These are phyloP conservation scores for Sarcophaga carnaria DNA, from an alignment of 2,888 invertebrate genomes.

Conservation along the genomic window DNA sequence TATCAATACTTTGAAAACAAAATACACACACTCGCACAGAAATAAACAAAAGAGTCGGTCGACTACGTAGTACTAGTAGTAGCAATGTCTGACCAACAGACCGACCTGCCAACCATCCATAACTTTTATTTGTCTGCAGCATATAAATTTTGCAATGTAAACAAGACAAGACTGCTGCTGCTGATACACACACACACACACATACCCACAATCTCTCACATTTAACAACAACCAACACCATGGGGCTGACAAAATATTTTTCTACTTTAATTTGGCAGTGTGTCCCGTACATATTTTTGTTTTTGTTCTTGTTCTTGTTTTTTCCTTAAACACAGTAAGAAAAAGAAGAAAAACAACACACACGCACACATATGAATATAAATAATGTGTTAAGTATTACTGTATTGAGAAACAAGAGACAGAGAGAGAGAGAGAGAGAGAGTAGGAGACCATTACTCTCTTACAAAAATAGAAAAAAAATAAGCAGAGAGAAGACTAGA, in stretches of 20 bases:
- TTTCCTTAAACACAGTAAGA: background rate
- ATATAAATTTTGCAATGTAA: conserved; percentile 66
- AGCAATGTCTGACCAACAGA: background rate
- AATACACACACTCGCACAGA: too few species aligned
- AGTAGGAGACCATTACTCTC: background rate
- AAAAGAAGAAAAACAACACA: background rate
- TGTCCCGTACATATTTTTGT: background rate
- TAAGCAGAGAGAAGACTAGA: conserved; percentile 22
- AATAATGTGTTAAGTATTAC: background rate
- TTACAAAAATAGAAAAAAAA: background rate
- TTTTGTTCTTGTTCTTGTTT: background rate
- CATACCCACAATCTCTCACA: background rate
- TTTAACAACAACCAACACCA: background rate
- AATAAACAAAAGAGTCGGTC: background rate
- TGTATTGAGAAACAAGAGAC: background rate
- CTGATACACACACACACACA: conserved; percentile 9
- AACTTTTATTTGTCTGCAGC: conserved; percentile 67
- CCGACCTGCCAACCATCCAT: conserved; percentile 25
- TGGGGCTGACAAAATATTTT: background rate
- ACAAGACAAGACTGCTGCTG: conserved; percentile 15
- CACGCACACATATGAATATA: background rate
- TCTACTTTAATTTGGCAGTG: background rate
- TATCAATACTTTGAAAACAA: conserved; percentile 41
- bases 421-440: background rate
- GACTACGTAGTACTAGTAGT: background rate